phyloP scores from a whole-genome alignment of 2,888 invertebrate species.

The Sminthurinus aureus region DNA sequence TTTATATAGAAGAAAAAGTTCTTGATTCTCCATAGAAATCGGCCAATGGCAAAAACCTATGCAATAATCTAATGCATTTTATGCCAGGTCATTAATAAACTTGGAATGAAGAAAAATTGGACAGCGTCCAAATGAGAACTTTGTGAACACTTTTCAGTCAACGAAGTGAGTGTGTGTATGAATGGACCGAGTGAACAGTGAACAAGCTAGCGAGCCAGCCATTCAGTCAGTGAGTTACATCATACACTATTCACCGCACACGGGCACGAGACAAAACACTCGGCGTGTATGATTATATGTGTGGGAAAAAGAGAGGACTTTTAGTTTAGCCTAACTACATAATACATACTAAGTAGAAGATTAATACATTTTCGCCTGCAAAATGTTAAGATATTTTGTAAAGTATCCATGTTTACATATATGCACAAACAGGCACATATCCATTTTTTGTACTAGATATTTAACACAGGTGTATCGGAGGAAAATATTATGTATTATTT shows the following conservation, averaged over 20 bases:
- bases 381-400: too few species aligned
- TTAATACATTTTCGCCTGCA: too few species aligned
- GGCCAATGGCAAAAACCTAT: slow-evolving; percentile 12
- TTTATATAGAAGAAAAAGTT: background rate
- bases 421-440: too few species aligned
- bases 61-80: slow-evolving; percentile 21
- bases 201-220: background rate
- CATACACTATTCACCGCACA: too few species aligned
- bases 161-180: background rate
- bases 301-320: background rate
- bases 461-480: background rate
- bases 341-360: too few species aligned
- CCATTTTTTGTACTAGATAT: too few species aligned
- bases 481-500: background rate
- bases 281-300: background rate
- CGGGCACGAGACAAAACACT: too few species aligned
- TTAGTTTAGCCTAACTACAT: too few species aligned
- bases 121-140: slow-evolving; percentile 26
- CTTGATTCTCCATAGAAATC: background rate
- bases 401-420: too few species aligned
- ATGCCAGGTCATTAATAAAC: slow-evolving; percentile 32
- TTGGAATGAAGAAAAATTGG: slow-evolving; percentile 27
- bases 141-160: slow-evolving; percentile 5
- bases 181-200: too few species aligned
- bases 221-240: too few species aligned